Evolutionary conservation across 30 jellyfish, hydroid and myxozoan species (phyloP).

Genomic region (Aurelia sp.): DNA sequence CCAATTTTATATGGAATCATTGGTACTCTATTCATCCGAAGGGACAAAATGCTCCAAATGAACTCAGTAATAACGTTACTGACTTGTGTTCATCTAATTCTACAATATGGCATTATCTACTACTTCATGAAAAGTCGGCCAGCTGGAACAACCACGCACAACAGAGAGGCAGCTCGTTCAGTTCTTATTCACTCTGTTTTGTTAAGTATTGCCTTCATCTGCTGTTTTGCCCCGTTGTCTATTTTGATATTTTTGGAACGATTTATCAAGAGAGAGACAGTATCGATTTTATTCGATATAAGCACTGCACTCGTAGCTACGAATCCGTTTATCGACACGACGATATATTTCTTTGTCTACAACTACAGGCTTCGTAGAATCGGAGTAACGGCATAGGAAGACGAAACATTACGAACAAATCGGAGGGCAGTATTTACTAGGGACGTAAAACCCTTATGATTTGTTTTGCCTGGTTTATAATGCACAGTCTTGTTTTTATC

Average conservation of each 20-base stretch:
- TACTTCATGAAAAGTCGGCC: not conserved
- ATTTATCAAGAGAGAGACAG: too few species aligned
- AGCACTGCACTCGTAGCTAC: not conserved
- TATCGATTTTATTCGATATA: too few species aligned
- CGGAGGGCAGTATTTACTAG: too few species aligned
- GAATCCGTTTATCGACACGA: not conserved
- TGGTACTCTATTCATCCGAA: not conserved
- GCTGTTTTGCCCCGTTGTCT: not conserved
- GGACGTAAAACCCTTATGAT: too few species aligned
- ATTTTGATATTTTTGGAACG: too few species aligned
- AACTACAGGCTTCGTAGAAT: too few species aligned
- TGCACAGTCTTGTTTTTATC: too few species aligned
- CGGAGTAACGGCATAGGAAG: too few species aligned
- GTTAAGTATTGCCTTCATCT: not conserved
- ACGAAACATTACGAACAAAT: too few species aligned
- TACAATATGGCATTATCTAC: constrained; percentile 7
- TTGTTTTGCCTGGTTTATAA: too few species aligned
- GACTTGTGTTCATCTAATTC: not conserved
- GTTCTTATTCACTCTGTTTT: not conserved
- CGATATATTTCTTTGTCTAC: not conserved
- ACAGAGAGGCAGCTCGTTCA: not conserved
- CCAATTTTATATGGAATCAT: not conserved
- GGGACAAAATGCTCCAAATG: not conserved
- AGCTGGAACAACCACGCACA: not conserved
- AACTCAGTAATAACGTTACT: not conserved